Conservation (phyloP, 1,140 invertebrate genomes). For the Trichonephila clavipes region DNA sequence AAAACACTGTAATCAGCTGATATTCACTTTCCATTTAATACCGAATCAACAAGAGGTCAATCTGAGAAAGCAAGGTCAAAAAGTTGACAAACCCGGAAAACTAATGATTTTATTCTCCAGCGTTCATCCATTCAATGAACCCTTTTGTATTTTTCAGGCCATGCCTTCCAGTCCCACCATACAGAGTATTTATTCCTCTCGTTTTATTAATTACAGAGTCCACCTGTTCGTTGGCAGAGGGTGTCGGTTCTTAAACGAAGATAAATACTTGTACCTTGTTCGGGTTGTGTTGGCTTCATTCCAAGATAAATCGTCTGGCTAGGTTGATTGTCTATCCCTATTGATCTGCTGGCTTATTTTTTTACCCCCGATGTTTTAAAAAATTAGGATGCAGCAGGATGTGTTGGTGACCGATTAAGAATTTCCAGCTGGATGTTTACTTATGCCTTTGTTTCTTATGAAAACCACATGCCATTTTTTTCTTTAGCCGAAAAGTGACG, state of each 20-base stretch:
- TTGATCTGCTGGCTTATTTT: background rate
- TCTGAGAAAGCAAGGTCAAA: background rate
- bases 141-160: no score
- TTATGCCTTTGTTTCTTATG: no score
- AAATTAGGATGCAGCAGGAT: no score
- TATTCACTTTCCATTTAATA: background rate
- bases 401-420: no score
- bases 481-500: no score
- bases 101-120: background rate
- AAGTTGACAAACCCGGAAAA: background rate
- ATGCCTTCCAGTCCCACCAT: background rate
- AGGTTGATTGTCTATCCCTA: background rate
- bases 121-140: no score
- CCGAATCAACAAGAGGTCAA: background rate
- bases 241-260: slow-evolving; percentile 4
- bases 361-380: background rate
- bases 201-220: slow-evolving; percentile 4
- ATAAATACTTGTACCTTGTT: slow-evolving; percentile 6
- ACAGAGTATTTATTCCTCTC: background rate
- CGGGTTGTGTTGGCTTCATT: background rate
- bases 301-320: background rate
- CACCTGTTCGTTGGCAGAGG: slow-evolving; percentile 12
- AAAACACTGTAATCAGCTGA: background rate
- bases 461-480: no score
- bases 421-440: no score